Evolutionary conservation across 2,888 invertebrate genomes (phyloP).

Genomic region (Disparrhopalites patrizii): DNA sequence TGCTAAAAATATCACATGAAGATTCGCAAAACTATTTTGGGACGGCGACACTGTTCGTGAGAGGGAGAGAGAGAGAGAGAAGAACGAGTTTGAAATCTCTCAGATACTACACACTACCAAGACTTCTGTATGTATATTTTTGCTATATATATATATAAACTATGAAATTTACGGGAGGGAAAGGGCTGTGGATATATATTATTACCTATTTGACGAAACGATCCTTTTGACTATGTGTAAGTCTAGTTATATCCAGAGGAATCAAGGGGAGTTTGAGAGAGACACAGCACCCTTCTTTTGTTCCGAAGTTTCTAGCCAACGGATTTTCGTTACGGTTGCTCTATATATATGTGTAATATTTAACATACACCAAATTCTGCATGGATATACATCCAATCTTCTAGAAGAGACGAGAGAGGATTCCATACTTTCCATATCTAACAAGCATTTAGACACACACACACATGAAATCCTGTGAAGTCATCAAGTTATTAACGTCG

Average conservation of each 20-base stretch:
- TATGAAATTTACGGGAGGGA: too few species aligned
- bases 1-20: slow-evolving; percentile 48
- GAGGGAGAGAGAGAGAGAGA: neutral
- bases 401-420: neutral
- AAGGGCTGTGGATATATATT: too few species aligned
- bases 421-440: neutral
- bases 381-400: too few species aligned
- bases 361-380: too few species aligned
- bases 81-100: neutral
- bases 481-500: slow-evolving; percentile 2
- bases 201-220: neutral
- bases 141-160: too few species aligned
- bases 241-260: neutral
- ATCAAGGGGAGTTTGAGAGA: too few species aligned
- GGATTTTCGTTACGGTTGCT: too few species aligned
- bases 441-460: too few species aligned
- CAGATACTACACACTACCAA: too few species aligned
- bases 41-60: slow-evolving; percentile 33
- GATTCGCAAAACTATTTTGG: slow-evolving; percentile 49
- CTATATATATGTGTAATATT: too few species aligned
- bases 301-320: neutral
- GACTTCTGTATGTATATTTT: neutral
- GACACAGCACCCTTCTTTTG: slow-evolving; percentile 3
- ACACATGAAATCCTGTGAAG: neutral
- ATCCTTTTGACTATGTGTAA: neutral